Conservation (phyloP, 2,888 invertebrate genomes). For the Dexiosoma caninum region DNA sequence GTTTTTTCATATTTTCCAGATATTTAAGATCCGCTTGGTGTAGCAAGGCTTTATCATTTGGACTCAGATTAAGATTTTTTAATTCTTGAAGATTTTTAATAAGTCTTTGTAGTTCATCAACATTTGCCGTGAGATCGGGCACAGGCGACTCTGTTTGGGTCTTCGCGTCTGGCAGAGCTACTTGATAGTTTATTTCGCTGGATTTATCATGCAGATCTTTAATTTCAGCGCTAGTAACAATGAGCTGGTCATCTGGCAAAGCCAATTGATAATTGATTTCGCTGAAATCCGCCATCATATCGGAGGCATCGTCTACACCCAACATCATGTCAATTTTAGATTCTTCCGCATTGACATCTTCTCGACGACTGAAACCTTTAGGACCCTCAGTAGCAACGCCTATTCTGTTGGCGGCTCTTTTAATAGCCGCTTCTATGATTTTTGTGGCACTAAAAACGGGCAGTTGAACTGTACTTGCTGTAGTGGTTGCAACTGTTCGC, state of each 20-base stretch:
- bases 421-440: constrained; percentile 74
- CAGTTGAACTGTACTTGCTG: constrained; percentile 70
- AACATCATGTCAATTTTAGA: constrained; percentile 28
- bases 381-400: constrained; percentile 70
- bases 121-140: constrained; percentile 77
- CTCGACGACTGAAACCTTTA: constrained; percentile 67
- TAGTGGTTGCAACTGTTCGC: constrained; percentile 67
- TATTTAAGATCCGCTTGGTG: constrained; percentile 72
- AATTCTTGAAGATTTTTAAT: constrained; percentile 78
- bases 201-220: constrained; percentile 57
- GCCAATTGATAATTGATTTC: constrained; percentile 73
- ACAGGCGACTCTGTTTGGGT: constrained; percentile 1
- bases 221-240: background rate
- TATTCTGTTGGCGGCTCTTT: constrained; percentile 72
- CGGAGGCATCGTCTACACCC: constrained; percentile 66
- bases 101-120: constrained; percentile 78
- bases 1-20: constrained; percentile 67
- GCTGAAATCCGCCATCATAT: constrained; percentile 72
- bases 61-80: constrained; percentile 72
- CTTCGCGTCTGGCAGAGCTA: constrained; percentile 67
- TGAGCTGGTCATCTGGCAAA: constrained; percentile 63
- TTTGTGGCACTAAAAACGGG: constrained; percentile 74
- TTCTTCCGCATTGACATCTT: constrained; percentile 66
- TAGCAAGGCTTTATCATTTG: constrained; percentile 74
- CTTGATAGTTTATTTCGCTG: constrained; percentile 71